These are phyloP conservation scores for Pygocentrus nattereri DNA, from an alignment of 2,797 vertebrate species.

Conservation along the genomic window DNA sequence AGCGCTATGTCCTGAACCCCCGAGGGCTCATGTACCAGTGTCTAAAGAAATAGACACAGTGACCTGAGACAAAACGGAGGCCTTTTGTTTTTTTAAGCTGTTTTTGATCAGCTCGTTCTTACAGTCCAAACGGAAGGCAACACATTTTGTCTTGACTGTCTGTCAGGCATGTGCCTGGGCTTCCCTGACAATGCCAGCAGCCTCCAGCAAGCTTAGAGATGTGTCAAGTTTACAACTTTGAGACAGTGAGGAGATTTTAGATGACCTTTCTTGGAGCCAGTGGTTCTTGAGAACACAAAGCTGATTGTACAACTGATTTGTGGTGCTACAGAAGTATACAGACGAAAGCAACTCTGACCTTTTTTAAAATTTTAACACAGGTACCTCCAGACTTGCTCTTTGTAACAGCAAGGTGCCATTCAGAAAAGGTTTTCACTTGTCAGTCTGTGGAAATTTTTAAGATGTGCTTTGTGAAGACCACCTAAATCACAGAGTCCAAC, in stretches of 20 bases:
- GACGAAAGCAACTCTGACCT: conserved; percentile 12
- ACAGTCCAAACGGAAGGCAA: conserved; percentile 7
- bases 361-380: conserved; percentile 19
- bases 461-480: conserved; percentile 10
- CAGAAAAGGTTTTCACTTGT: conserved; percentile 30
- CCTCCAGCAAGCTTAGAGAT: not conserved
- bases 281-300: conserved; percentile 36
- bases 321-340: conserved; percentile 50
- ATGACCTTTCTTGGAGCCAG: conserved; percentile 36
- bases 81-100: not conserved
- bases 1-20: conserved; percentile 83
- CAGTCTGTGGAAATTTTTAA: not conserved
- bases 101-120: conserved; percentile 12
- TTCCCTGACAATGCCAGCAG: conserved; percentile 46
- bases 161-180: conserved; percentile 35
- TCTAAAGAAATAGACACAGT: conserved; percentile 78
- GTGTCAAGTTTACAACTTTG: conserved; percentile 28
- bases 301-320: conserved; percentile 55
- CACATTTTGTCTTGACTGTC: conserved; percentile 15
- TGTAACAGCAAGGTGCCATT: conserved; percentile 32
- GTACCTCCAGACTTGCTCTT: conserved; percentile 10
- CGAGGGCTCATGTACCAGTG: conserved; percentile 85
- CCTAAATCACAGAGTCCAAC: conserved; percentile 5
- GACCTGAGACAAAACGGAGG: conserved; percentile 26
- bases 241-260: conserved; percentile 26